phyloP scores from a whole-genome alignment of 2,113 vertebrate genomes.

The Aleadryas rufinucha region DNA sequence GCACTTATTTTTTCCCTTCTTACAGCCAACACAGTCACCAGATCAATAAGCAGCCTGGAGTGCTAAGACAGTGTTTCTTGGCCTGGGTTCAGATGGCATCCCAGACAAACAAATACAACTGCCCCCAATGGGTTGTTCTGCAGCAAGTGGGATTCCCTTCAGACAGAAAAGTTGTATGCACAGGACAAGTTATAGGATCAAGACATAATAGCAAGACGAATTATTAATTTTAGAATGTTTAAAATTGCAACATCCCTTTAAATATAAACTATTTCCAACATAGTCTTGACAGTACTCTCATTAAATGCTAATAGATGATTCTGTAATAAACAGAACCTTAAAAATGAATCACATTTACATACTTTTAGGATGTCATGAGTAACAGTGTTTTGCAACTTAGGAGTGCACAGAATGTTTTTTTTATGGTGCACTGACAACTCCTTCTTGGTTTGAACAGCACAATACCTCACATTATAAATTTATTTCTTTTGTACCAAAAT shows the following conservation, averaged over 20 bases:
- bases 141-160: background rate
- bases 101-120: background rate
- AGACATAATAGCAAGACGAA: background rate
- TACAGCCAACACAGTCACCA: background rate
- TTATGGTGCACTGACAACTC: background rate
- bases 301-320: constrained; percentile 17
- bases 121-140: background rate
- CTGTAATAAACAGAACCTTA: constrained; percentile 35
- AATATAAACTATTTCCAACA: constrained; percentile 10
- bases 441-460: background rate
- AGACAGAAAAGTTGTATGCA: background rate
- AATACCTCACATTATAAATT: background rate
- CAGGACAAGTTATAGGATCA: background rate
- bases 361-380: background rate
- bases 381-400: background rate
- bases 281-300: background rate
- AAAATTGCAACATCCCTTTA: constrained; percentile 8
- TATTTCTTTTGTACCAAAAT: background rate
- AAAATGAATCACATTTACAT: constrained; percentile 25
- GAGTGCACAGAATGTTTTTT: background rate
- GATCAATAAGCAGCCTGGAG: constrained; percentile 15
- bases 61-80: background rate
- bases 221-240: constrained; percentile 22
- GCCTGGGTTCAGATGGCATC: background rate
- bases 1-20: background rate